Evolutionary conservation across 35 echinoderm and acorn worm species (phyloP).

Genomic region (Acanthaster planci): DNA sequence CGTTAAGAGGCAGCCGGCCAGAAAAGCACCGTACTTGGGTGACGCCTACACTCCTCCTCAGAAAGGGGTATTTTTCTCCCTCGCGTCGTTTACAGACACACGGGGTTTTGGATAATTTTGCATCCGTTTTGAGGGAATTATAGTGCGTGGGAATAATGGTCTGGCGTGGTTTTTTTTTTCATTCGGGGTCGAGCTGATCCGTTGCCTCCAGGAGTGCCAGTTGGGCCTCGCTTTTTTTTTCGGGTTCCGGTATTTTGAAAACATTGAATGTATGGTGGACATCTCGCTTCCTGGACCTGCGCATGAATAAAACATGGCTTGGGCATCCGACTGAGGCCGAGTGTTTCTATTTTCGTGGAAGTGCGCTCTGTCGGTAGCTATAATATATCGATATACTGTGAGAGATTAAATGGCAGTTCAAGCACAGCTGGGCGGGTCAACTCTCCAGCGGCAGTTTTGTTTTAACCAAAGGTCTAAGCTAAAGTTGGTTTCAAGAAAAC

Average conservation of each 20-base stretch:
- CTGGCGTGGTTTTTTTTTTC: background rate
- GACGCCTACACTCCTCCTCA: background rate
- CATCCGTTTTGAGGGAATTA: too few relatives aligned
- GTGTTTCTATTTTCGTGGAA: background rate
- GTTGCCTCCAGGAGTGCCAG: background rate
- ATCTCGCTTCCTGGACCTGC: background rate
- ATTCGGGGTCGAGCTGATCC: background rate
- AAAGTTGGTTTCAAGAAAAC: too few relatives aligned
- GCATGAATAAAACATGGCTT: conserved; percentile 23
- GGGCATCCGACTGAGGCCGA: background rate
- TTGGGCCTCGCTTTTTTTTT: background rate
- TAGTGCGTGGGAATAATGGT: too few relatives aligned
- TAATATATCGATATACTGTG: background rate
- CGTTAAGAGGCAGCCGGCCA: background rate
- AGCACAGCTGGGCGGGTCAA: too few relatives aligned
- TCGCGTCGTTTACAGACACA: too few relatives aligned
- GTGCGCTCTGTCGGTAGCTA: background rate
- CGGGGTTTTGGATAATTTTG: too few relatives aligned
- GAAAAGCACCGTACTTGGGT: background rate
- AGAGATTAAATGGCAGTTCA: too few relatives aligned
- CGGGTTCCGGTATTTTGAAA: background rate
- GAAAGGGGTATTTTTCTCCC: too few relatives aligned
- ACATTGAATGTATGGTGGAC: background rate
- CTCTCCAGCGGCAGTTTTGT: too few relatives aligned
- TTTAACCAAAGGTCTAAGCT: too few relatives aligned